These are phyloP conservation scores for Nipponia nippon DNA, from an alignment of 2,113 vertebrate species.

Conservation along the genomic window DNA sequence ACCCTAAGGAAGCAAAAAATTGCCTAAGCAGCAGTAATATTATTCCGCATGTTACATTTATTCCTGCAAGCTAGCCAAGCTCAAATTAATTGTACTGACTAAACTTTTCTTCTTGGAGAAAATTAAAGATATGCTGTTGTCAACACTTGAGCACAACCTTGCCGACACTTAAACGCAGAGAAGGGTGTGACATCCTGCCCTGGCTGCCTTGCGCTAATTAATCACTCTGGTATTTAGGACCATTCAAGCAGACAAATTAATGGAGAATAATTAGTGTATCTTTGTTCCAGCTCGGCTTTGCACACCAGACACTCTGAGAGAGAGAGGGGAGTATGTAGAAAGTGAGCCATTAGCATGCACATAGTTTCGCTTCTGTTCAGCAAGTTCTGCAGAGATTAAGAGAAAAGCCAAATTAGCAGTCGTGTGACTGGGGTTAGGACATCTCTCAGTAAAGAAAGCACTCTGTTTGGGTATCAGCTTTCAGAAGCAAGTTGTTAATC, in stretches of 20 bases:
- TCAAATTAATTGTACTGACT: slow-evolving; percentile 83
- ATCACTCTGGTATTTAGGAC: slow-evolving; percentile 95
- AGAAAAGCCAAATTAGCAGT: slow-evolving; percentile 84
- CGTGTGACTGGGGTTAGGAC: slow-evolving; percentile 79
- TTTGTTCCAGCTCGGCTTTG: slow-evolving; percentile 86
- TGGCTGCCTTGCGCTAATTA: slow-evolving; percentile 89
- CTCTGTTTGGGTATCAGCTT: slow-evolving; percentile 77
- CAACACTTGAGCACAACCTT: slow-evolving; percentile 86
- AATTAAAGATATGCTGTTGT: slow-evolving; percentile 86
- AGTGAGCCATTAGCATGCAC: slow-evolving; percentile 90
- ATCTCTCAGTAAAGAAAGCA: slow-evolving; percentile 72
- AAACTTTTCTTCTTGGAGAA: slow-evolving; percentile 81
- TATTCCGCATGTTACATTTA: slow-evolving; percentile 66
- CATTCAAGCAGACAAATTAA: slow-evolving; percentile 93
- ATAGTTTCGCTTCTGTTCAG: slow-evolving; percentile 79
- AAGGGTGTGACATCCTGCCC: slow-evolving; percentile 94
- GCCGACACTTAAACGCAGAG: slow-evolving; percentile 80
- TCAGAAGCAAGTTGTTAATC: slow-evolving; percentile 71
- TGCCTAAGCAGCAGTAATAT: slow-evolving; percentile 68
- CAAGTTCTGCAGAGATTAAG: slow-evolving; percentile 81
- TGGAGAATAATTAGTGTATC: slow-evolving; percentile 95
- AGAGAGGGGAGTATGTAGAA: slow-evolving; percentile 80
- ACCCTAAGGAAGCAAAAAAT: slow-evolving; percentile 63
- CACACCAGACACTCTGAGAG: slow-evolving; percentile 76
- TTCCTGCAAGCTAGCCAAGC: slow-evolving; percentile 71